Evolutionary conservation across 2,113 vertebrate species (phyloP).

Genomic region (Cyanoliseus patagonus): DNA sequence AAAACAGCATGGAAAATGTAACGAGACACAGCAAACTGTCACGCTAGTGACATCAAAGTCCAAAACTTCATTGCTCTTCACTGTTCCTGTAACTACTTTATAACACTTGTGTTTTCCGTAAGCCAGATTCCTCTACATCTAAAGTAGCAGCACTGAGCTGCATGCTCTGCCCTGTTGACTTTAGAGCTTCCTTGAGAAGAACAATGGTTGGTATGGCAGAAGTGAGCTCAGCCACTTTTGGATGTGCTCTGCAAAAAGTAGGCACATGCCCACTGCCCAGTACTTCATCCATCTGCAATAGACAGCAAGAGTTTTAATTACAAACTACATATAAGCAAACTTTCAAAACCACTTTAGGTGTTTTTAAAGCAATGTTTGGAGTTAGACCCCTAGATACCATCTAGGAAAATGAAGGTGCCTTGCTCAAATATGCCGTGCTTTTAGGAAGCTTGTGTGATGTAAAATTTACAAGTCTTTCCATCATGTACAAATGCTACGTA

Average conservation of each 20-base stretch:
- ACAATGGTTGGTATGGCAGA: fast-evolving
- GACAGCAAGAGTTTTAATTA: neutral
- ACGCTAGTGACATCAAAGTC: neutral
- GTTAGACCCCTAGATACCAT: neutral
- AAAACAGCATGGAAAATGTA: neutral
- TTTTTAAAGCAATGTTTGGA: neutral
- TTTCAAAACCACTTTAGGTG: neutral
- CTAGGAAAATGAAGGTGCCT: neutral
- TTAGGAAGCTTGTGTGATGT: neutral
- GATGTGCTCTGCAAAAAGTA: neutral
- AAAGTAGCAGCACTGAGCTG: neutral
- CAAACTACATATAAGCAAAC: fast-evolving
- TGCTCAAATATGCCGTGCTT: neutral
- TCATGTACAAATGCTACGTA: fast-evolving
- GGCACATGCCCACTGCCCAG: neutral
- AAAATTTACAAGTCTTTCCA: neutral
- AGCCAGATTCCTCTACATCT: neutral
- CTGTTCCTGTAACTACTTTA: neutral
- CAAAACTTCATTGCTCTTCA: neutral
- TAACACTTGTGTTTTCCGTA: neutral
- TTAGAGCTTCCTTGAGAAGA: neutral
- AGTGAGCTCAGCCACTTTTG: neutral
- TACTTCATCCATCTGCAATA: neutral
- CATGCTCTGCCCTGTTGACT: fast-evolving
- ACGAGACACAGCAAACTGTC: neutral